Evolutionary conservation across 2,888 invertebrate genomes (phyloP).

Genomic region (Nasonovia ribisnigri): DNA sequence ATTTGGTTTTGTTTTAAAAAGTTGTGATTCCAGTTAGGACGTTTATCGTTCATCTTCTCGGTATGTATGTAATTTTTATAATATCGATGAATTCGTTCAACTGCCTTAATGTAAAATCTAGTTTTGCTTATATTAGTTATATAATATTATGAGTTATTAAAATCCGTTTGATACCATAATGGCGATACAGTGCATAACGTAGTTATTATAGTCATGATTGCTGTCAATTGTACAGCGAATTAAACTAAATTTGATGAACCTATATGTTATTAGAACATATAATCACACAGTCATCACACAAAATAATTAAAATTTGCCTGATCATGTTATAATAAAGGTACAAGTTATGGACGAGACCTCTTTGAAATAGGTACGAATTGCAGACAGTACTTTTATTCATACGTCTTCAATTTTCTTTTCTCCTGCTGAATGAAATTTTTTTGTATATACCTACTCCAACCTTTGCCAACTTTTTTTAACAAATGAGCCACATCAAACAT

Average conservation of each 20-base stretch:
- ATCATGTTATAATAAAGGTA: not conserved
- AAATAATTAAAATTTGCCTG: not conserved
- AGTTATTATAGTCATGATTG: not conserved
- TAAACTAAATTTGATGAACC: not conserved
- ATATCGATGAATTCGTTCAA: not conserved
- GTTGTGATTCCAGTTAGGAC: conserved; percentile 9
- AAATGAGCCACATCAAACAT: no score
- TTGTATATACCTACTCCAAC: no score
- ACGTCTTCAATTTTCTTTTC: not conserved
- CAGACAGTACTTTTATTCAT: not conserved
- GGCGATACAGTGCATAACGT: not conserved
- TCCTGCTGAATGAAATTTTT: not conserved
- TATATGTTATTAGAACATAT: not conserved
- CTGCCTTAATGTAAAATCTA: not conserved
- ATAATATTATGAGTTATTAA: not conserved
- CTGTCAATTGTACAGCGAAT: not conserved
- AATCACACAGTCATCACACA: not conserved
- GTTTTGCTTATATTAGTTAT: not conserved
- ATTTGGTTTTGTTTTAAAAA: conserved; percentile 45
- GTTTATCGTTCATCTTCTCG: conserved; percentile 1
- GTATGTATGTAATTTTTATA: conserved; percentile 10
- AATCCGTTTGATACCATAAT: not conserved
- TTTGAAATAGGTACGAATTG: no score
- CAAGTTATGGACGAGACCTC: not conserved
- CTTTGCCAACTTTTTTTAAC: no score